phyloP scores from a whole-genome alignment of 1,140 invertebrate genomes.

The Ylistrum balloti region DNA sequence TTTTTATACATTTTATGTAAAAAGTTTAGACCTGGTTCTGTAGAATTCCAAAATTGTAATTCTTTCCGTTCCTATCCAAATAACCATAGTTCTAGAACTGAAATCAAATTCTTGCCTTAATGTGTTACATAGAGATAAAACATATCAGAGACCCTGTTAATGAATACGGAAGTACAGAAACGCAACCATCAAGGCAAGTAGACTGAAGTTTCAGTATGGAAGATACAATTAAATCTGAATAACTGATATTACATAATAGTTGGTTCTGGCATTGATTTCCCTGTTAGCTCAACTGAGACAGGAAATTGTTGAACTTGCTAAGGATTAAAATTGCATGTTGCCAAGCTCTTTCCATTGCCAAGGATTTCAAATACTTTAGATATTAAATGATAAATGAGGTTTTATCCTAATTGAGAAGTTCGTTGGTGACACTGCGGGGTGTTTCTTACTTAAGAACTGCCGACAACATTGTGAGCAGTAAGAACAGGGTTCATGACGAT shows the following conservation, averaged over 20 bases:
- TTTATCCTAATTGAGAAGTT: background rate
- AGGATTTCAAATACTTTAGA: background rate
- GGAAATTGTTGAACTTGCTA: constrained; percentile 28
- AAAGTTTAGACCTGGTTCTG: background rate
- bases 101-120: background rate
- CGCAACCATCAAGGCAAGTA: background rate
- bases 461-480: background rate
- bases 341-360: background rate
- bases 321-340: constrained; percentile 39
- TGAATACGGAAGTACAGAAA: background rate
- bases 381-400: constrained; percentile 6
- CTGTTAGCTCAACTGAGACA: background rate
- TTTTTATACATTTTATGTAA: too few species aligned
- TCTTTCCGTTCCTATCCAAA: too few species aligned
- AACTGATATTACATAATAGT: background rate
- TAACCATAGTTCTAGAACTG: background rate
- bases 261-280: background rate
- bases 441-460: background rate
- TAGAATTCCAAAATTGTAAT: too few species aligned
- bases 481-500: background rate
- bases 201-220: background rate
- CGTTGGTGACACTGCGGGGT: background rate
- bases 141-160: background rate
- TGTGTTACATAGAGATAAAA: constrained; percentile 12
- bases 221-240: constrained; percentile 29